Conservation (phyloP, 2,888 invertebrate species). For the Junonia oenone region DNA sequence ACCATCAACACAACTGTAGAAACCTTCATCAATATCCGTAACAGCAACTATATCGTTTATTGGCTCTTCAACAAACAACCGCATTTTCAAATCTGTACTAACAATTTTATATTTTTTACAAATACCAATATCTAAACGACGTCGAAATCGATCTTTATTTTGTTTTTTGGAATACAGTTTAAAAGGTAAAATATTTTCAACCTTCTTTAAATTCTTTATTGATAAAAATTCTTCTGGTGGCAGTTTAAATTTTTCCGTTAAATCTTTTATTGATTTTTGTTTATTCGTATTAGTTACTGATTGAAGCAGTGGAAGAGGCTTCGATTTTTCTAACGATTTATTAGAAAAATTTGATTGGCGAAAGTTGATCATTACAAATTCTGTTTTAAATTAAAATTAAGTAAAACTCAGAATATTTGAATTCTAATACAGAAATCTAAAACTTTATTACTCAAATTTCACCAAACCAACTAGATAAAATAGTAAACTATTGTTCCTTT, state of each 20-base stretch:
- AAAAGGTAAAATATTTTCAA: constrained; percentile 47
- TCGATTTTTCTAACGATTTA: not conserved
- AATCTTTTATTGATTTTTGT: not conserved
- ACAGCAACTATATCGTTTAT: constrained; percentile 43
- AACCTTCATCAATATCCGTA: constrained; percentile 48
- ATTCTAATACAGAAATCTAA: not conserved
- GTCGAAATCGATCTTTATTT: constrained; percentile 38
- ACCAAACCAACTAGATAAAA: constrained; percentile 44
- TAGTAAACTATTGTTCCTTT: no score
- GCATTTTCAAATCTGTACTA: constrained; percentile 42
- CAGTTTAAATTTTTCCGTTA: constrained; percentile 32
- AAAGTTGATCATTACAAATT: not conserved
- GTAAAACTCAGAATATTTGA: no score
- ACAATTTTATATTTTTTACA: constrained; percentile 49
- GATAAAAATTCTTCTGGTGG: constrained; percentile 39
- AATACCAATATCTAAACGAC: constrained; percentile 38
- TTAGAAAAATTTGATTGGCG: not conserved
- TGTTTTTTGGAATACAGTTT: constrained; percentile 46
- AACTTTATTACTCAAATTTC: not conserved
- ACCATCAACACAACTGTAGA: constrained; percentile 45
- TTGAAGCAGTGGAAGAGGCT: not conserved
- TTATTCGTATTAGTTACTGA: constrained; percentile 11
- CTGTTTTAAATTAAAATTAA: no score
- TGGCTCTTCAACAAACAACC: constrained; percentile 39
- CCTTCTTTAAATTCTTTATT: constrained; percentile 38